Percentiles rank a stretch among this genome's conserved stretches.
Conservation (phyloP, 2,113 vertebrate genomes). For the Chionis minor region DNA sequence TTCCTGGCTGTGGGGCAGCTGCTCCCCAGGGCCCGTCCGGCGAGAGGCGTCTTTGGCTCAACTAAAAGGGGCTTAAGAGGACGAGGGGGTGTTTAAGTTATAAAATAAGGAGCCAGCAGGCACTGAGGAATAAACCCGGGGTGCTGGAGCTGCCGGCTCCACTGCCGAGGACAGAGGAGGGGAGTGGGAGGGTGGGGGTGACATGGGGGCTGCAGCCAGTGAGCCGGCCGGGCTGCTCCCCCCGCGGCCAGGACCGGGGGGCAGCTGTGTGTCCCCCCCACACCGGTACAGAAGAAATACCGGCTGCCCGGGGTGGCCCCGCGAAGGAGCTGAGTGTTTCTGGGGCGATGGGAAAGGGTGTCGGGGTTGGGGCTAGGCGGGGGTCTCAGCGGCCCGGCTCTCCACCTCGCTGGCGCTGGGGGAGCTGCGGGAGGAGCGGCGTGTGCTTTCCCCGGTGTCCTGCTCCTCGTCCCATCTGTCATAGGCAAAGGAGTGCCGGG, state of each 20-base stretch:
- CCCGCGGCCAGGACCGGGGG: not conserved
- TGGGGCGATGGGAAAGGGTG: not conserved
- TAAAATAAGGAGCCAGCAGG: conserved; percentile 70
- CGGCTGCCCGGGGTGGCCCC: not conserved
- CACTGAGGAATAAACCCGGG: conserved; percentile 63
- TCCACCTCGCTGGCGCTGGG: conserved; percentile 82
- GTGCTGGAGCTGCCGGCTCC: conserved; percentile 7
- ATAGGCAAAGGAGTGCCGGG: conserved; percentile 77
- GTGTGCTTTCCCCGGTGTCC: conserved; percentile 65
- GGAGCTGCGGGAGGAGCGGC: conserved; percentile 72
- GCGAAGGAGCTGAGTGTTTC: not conserved
- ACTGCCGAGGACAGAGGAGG: not conserved
- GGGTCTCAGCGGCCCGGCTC: conserved; percentile 73
- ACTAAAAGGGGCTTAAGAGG: conserved; percentile 16
- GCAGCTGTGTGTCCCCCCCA: not conserved
- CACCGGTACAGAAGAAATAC: not conserved
- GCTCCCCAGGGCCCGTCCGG: conserved; percentile 13
- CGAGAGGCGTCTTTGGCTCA: conserved; percentile 53
- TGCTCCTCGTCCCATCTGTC: conserved; percentile 88
- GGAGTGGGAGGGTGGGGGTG: not conserved
- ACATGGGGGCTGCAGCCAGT: not conserved
- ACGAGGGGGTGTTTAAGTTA: conserved; percentile 63
- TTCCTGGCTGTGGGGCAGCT: not conserved
- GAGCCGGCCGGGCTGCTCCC: conserved; percentile 13
- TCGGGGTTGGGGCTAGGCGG: conserved; percentile 31